phyloP scores from a whole-genome alignment of 2,888 invertebrate species.

The Trichopria drosophilae region DNA sequence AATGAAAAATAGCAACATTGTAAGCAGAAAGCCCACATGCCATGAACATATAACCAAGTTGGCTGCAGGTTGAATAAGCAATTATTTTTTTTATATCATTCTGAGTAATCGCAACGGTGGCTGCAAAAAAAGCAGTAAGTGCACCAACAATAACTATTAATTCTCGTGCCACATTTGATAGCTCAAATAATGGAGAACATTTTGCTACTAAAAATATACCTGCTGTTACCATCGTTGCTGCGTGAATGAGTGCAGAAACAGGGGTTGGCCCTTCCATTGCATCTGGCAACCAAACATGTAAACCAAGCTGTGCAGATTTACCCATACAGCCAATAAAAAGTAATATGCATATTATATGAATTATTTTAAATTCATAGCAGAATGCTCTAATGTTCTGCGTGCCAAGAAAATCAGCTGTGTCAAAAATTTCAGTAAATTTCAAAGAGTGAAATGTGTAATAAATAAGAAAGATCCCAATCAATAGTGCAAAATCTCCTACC shows the following conservation, averaged over 20 bases:
- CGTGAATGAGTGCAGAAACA: slow-evolving; percentile 24
- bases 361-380: slow-evolving; percentile 15
- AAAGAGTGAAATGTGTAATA: slow-evolving; percentile 21
- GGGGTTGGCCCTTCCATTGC: slow-evolving; percentile 27
- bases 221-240: slow-evolving; percentile 25
- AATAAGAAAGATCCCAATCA: slow-evolving; percentile 17
- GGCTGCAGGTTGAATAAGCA: slow-evolving; percentile 22
- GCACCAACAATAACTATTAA: slow-evolving; percentile 10
- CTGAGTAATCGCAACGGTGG: slow-evolving; percentile 9
- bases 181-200: slow-evolving; percentile 16
- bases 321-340: slow-evolving; percentile 23
- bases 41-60: slow-evolving; percentile 22
- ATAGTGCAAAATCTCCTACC: slow-evolving; percentile 16
- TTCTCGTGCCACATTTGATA: slow-evolving; percentile 1
- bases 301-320: slow-evolving; percentile 22
- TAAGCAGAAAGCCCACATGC: slow-evolving; percentile 21
- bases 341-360: slow-evolving; percentile 16
- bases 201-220: slow-evolving; percentile 16
- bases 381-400: slow-evolving; percentile 17
- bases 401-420: slow-evolving; percentile 14
- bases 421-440: slow-evolving; percentile 17
- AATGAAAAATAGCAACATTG: slow-evolving; percentile 19
- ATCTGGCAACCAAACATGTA: slow-evolving; percentile 21
- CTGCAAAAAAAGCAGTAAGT: slow-evolving; percentile 17
- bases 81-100: slow-evolving; percentile 21